phyloP scores from a whole-genome alignment of 2,888 invertebrate species.

The Carterocephalus palaemon region DNA sequence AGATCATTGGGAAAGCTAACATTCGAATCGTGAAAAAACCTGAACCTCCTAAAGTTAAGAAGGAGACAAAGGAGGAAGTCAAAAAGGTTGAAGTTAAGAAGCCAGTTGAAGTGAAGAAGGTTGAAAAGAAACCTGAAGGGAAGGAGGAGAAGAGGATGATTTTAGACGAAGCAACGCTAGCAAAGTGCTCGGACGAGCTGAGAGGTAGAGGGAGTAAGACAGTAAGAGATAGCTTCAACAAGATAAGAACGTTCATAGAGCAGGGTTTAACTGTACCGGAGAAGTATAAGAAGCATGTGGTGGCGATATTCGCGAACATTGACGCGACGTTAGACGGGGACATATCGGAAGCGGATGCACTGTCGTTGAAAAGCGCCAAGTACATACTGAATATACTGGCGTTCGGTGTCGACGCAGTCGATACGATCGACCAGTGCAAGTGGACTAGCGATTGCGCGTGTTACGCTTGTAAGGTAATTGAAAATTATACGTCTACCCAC shows the following conservation, averaged over 20 bases:
- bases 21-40: constrained; percentile 35
- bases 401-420: constrained; percentile 58
- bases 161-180: constrained; percentile 55
- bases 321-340: constrained; percentile 65
- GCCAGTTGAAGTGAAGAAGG: constrained; percentile 33
- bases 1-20: constrained; percentile 64
- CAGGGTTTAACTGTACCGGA: constrained; percentile 66
- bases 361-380: constrained; percentile 59
- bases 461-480: no score
- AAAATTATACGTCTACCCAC: no score
- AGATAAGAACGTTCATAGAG: constrained; percentile 63
- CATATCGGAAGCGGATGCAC: no score
- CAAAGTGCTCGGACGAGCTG: constrained; percentile 63
- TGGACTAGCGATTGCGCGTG: constrained; percentile 68
- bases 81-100: constrained; percentile 36
- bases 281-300: constrained; percentile 63
- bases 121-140: constrained; percentile 40
- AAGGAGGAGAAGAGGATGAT: constrained; percentile 33
- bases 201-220: constrained; percentile 63
- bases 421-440: constrained; percentile 61
- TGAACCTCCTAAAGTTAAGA: constrained; percentile 33
- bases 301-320: constrained; percentile 63
- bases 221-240: constrained; percentile 62
- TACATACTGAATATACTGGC: constrained; percentile 65
- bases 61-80: constrained; percentile 37